Conservation (phyloP, 2,797 vertebrate species). For the Eulemur rubriventer region DNA sequence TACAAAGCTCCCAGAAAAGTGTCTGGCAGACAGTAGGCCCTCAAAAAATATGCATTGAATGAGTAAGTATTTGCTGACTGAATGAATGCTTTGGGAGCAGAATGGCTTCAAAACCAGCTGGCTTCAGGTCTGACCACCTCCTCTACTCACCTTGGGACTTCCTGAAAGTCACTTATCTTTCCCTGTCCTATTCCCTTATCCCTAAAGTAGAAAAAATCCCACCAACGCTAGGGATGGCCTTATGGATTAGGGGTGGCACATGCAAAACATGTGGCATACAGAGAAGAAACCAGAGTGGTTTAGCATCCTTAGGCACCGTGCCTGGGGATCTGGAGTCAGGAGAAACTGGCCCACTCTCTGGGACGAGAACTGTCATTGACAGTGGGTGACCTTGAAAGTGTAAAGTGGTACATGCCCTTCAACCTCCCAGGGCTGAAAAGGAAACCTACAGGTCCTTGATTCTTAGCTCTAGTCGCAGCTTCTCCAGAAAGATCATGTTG, state of each 20-base stretch:
- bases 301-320: not conserved
- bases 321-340: not conserved
- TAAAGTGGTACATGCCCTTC: not conserved
- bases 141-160: not conserved
- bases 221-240: fast-evolving
- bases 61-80: not conserved
- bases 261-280: not conserved
- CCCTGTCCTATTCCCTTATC: not conserved
- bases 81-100: not conserved
- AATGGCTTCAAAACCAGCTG: not conserved
- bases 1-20: not conserved
- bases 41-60: not conserved
- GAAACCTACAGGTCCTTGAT: not conserved
- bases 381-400: not conserved
- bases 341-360: not conserved
- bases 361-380: not conserved
- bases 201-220: not conserved
- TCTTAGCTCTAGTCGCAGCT: not conserved
- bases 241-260: not conserved
- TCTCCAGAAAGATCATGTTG: not conserved
- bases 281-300: not conserved
- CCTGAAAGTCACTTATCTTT: not conserved
- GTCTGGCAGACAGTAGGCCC: not conserved
- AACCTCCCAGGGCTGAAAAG: not conserved
- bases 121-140: not conserved